These are phyloP conservation scores for Caiman crocodilus DNA, from an alignment of 2,797 vertebrate genomes.

Conservation along the genomic window DNA sequence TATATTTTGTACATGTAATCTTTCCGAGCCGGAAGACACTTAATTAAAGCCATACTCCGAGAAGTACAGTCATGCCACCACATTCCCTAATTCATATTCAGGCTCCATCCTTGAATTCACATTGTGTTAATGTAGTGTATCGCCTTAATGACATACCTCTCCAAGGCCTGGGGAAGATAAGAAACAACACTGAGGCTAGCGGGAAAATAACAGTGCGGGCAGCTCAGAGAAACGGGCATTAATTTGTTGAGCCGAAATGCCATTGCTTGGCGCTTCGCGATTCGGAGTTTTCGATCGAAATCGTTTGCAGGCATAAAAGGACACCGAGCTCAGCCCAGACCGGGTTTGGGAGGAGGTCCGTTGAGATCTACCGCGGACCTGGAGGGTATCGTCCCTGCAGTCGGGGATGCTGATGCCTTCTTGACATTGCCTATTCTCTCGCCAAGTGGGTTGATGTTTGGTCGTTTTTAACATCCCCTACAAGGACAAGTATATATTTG, in stretches of 20 bases:
- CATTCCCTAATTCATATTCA: constrained; percentile 79
- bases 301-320: not conserved
- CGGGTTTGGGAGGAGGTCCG: not conserved
- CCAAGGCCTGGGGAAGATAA: not conserved
- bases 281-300: not conserved
- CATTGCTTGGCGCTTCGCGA: not conserved
- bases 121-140: constrained; percentile 69
- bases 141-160: constrained; percentile 2
- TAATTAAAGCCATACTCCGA: constrained; percentile 84
- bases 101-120: constrained; percentile 68
- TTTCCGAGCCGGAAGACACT: constrained; percentile 79
- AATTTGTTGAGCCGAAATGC: not conserved
- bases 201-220: not conserved
- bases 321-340: not conserved
- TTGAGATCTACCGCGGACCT: not conserved
- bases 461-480: not conserved
- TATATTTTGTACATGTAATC: constrained; percentile 82
- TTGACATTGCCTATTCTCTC: not conserved
- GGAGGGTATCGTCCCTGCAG: not conserved
- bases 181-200: constrained; percentile 21
- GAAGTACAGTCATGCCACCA: constrained; percentile 69
- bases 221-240: not conserved
- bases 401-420: not conserved
- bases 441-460: not conserved
- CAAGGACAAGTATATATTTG: not conserved